phyloP scores from a whole-genome alignment of 1,140 invertebrate genomes.

The Cryptotermes secundus region DNA sequence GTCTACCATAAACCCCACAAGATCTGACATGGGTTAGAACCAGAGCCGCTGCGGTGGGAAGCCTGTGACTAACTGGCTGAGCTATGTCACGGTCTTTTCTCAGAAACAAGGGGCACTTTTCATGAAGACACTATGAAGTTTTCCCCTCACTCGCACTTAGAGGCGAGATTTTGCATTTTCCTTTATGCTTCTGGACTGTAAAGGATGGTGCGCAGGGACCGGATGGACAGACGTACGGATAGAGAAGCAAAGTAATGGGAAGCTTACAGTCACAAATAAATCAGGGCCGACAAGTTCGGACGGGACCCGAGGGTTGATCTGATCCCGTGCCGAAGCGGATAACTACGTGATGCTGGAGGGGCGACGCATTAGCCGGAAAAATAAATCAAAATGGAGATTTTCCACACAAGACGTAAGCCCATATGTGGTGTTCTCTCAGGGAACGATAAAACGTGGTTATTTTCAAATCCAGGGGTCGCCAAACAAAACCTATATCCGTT shows the following conservation, averaged over 20 bases:
- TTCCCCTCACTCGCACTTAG: no score
- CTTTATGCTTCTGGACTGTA: background rate
- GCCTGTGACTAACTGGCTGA: no score
- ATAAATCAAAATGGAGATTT: constrained; percentile 18
- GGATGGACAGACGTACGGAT: background rate
- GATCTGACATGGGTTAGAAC: no score
- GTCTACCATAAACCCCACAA: no score
- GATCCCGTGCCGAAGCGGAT: background rate
- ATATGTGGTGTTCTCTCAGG: background rate
- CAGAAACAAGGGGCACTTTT: no score
- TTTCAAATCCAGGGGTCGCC: background rate
- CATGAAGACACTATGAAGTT: no score
- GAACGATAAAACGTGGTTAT: background rate
- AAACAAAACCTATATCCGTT: background rate
- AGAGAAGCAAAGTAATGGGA: background rate
- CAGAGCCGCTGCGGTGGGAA: no score
- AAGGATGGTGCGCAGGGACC: background rate
- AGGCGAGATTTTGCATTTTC: background rate
- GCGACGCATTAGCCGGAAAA: background rate
- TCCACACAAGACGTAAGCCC: background rate
- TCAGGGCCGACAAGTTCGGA: constrained; percentile 6
- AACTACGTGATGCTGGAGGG: background rate
- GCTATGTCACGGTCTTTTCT: no score
- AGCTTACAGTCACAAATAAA: constrained; percentile 10
- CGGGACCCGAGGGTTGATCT: background rate